These are phyloP conservation scores for Florisuga fusca DNA, from an alignment of 2,797 vertebrate species.

Conservation along the genomic window DNA sequence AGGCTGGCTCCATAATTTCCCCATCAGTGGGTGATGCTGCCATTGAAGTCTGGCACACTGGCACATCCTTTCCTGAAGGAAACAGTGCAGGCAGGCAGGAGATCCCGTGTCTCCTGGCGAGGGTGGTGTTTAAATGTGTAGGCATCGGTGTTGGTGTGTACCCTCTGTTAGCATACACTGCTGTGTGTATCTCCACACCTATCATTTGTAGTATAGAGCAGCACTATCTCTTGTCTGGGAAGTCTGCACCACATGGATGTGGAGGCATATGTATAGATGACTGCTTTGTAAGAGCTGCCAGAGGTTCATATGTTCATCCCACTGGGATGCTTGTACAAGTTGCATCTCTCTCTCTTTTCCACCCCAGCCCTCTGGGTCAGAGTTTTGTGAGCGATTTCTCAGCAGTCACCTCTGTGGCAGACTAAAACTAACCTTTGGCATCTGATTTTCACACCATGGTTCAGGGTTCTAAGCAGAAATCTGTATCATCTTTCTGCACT, in stretches of 20 bases:
- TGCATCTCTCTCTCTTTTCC: neutral
- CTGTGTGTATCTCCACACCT: conserved; percentile 42
- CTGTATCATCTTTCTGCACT: conserved; percentile 6
- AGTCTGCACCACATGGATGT: neutral
- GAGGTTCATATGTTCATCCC: neutral
- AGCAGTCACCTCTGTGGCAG: neutral
- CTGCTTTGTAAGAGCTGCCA: conserved; percentile 49
- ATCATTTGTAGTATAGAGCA: conserved; percentile 40
- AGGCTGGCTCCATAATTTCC: neutral
- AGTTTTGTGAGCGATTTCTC: conserved; percentile 21
- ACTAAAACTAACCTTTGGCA: neutral
- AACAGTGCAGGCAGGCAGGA: conserved; percentile 9
- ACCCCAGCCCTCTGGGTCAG: neutral
- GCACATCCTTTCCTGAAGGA: neutral
- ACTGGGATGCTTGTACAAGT: neutral
- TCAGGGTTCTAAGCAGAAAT: conserved; percentile 36
- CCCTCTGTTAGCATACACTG: neutral
- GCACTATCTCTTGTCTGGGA: neutral
- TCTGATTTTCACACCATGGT: neutral
- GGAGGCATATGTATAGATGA: conserved; percentile 26
- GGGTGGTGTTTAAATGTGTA: conserved; percentile 19
- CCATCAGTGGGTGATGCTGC: neutral
- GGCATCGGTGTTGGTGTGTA: conserved; percentile 29
- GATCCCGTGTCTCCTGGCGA: neutral
- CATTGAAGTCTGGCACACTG: neutral